Evolutionary conservation across 2,888 invertebrate species (phyloP).

Genomic region (Melinaea menophilus): DNA sequence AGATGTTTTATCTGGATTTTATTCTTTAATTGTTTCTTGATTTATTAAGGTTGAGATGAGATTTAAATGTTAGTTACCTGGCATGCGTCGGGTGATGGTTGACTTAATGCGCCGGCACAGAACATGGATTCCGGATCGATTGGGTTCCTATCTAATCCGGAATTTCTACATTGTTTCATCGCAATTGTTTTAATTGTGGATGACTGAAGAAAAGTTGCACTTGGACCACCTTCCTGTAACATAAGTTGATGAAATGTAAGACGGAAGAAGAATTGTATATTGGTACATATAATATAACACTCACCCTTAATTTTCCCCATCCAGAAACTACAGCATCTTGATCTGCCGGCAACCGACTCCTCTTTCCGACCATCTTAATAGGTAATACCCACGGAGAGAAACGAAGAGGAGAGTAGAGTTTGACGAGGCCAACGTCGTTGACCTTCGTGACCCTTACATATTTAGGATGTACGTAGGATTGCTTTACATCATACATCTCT

Average conservation of each 20-base stretch:
- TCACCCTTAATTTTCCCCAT: slow-evolving; percentile 65
- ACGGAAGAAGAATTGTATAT: no score
- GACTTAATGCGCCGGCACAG: slow-evolving; percentile 72
- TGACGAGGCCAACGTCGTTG: slow-evolving; percentile 70
- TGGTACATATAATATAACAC: no score
- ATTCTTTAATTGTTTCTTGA: neutral
- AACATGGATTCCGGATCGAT: slow-evolving; percentile 73
- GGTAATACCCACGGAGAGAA: slow-evolving; percentile 63
- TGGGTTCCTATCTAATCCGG: slow-evolving; percentile 60
- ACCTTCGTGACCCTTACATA: slow-evolving; percentile 65
- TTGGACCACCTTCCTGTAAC: slow-evolving; percentile 60
- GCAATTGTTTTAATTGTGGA: slow-evolving; percentile 63
- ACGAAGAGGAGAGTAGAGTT: slow-evolving; percentile 57
- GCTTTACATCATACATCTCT: slow-evolving; percentile 67
- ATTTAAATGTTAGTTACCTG: slow-evolving; percentile 51
- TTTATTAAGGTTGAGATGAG: neutral
- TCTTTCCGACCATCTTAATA: slow-evolving; percentile 54
- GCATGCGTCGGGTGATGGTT: slow-evolving; percentile 72
- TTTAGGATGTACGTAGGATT: slow-evolving; percentile 61
- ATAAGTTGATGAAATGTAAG: neutral
- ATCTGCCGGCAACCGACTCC: slow-evolving; percentile 47
- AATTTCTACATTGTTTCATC: slow-evolving; percentile 66
- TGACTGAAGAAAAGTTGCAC: slow-evolving; percentile 63
- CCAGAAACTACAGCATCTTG: slow-evolving; percentile 65
- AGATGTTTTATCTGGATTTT: no score